Base-by-base conservation (phyloP, 2,888 invertebrate species). In the Drosophila limbata region DNA sequence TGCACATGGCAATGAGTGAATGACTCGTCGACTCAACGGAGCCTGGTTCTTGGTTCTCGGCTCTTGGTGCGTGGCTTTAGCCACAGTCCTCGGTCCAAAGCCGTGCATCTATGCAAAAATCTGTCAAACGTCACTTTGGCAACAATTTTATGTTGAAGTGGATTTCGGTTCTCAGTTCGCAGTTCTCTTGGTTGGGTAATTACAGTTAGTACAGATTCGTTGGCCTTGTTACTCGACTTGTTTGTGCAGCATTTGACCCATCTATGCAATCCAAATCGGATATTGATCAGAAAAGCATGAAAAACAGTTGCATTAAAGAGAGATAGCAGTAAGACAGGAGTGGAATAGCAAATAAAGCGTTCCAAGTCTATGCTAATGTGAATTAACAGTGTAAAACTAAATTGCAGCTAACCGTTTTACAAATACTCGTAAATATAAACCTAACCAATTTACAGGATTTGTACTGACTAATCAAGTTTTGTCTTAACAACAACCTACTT, bases 1-100 rank as follows among this genome's bases (percentile, higher is more conserved):
- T 65, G 63, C 79, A 86, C 63, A 82, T 84, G 69, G 73, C 84
- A 76, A 81, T 84, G 84, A 79, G 81, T 84, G 69, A 82, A 77
- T 83, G 86, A 79, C 77, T 80, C 68, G 83, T 64, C 44, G 42
- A 50, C 50, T 33, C 19, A 50, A 44, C 51, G 21, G 42, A 52
- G 45, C 68, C 25, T 37, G 42, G 35, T 37, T 37, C 71, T 78
- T 33, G 42, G 35, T 37, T 37, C 71, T 74, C 48, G 53, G 51
- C 42, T 33, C 33, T 35, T 21, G 50, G 15, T 31, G 31, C 50
- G 19, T 35, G 50, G 50, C 19, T 21, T 35, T 33, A n/a, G 48
- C 15, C 31, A 17, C 17, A 31, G 17, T 31, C 31, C 52, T 55
- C 45, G n/a, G 21, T 25, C 21, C 11, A 21, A 19, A 21, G 28